A percentile compares a stretch with the other conserved stretches of the same genome.
phyloP scores from a whole-genome alignment of 2,113 vertebrate species.

The Toxotes chatareus region DNA sequence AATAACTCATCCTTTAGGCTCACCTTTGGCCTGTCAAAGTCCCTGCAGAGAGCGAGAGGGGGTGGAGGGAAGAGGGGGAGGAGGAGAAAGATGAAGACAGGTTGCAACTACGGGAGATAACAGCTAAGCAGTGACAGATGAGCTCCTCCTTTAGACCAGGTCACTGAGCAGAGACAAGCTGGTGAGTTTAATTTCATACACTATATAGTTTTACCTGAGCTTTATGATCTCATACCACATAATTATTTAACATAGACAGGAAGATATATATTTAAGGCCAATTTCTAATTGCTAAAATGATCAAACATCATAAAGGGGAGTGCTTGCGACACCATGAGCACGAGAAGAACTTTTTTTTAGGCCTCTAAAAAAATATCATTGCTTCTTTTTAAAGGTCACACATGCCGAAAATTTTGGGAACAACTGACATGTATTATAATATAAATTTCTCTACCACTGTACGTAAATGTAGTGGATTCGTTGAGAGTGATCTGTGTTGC shows the following conservation, averaged over 20 bases:
- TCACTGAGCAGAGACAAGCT: constrained; percentile 59
- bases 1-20: constrained; percentile 96
- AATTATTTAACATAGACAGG: neutral
- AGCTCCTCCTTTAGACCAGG: constrained; percentile 61
- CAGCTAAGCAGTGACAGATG: constrained; percentile 63
- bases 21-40: constrained; percentile 94
- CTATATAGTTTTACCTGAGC: neutral
- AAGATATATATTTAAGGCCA: neutral
- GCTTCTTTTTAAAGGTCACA: too few relatives aligned
- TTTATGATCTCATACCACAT: neutral
- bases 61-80: neutral
- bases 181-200: constrained; percentile 65
- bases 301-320: neutral
- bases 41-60: constrained; percentile 52
- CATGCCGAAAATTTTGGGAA: too few relatives aligned
- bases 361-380: too few relatives aligned
- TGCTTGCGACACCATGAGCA: neutral
- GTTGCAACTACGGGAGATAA: constrained; percentile 66
- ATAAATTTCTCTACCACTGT: neutral
- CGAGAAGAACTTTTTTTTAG: neutral
- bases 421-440: too few relatives aligned
- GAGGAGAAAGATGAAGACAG: constrained; percentile 34
- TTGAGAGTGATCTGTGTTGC: neutral
- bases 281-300: neutral
- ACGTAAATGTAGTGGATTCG: neutral